Evolutionary conservation across 2,888 invertebrate genomes (phyloP).

Genomic region (Polymixis lichenea): DNA sequence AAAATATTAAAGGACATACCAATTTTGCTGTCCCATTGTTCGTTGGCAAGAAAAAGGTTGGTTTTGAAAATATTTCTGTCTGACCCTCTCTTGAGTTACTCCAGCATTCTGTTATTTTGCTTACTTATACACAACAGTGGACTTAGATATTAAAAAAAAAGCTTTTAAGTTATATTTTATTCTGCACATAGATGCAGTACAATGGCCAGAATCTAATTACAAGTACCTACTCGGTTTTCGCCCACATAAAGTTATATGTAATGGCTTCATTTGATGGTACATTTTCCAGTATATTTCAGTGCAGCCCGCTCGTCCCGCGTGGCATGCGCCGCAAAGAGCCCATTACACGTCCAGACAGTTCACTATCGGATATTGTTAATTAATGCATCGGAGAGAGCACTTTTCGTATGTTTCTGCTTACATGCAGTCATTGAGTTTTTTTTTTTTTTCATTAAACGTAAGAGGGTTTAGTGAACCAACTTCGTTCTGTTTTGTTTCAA

Average conservation of each 20-base stretch:
- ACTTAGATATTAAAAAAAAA: neutral
- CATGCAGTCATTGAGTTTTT: slow-evolving; percentile 49
- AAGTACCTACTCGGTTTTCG: neutral
- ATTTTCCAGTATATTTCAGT: slow-evolving; percentile 7
- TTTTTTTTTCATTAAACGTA: slow-evolving; percentile 49
- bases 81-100: slow-evolving; percentile 6
- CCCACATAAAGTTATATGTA: slow-evolving; percentile 8
- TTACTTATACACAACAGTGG: neutral
- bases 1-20: slow-evolving; percentile 37
- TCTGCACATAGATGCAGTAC: slow-evolving; percentile 4
- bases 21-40: slow-evolving; percentile 37
- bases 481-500: slow-evolving; percentile 10
- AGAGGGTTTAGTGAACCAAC: neutral
- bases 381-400: slow-evolving; percentile 63
- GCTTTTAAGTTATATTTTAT: neutral
- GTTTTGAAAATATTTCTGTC: slow-evolving; percentile 27
- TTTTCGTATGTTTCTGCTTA: slow-evolving; percentile 49
- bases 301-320: slow-evolving; percentile 16
- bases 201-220: neutral
- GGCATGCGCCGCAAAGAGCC: slow-evolving; percentile 42
- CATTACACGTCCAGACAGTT: slow-evolving; percentile 59
- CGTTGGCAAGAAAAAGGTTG: slow-evolving; percentile 43
- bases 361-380: slow-evolving; percentile 66
- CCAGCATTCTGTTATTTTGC: neutral
- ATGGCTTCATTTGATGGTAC: neutral